These are phyloP conservation scores for Cephus rjabovi DNA, from an alignment of 2,888 invertebrate species.

Conservation along the genomic window DNA sequence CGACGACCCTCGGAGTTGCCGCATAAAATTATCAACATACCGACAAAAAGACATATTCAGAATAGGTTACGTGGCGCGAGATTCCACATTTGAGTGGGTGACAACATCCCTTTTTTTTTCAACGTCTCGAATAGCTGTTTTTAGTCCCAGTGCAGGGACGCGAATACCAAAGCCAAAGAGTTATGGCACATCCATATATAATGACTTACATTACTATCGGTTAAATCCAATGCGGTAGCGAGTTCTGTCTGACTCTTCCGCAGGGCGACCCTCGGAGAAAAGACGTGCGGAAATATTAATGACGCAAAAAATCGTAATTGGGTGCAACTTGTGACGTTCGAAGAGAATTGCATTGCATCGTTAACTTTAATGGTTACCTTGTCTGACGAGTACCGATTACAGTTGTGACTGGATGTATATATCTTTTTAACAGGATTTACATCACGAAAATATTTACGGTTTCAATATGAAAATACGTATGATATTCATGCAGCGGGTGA, in stretches of 20 bases:
- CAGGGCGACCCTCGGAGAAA: background rate
- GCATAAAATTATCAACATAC: conserved; percentile 16
- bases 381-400: background rate
- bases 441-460: background rate
- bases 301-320: background rate
- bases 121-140: background rate
- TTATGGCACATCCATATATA: background rate
- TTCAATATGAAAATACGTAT: background rate
- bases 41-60: background rate
- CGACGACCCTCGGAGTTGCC: conserved; percentile 13
- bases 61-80: background rate
- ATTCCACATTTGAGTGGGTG: background rate
- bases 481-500: background rate
- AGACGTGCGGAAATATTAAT: background rate
- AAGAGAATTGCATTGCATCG: background rate
- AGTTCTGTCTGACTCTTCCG: background rate
- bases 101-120: background rate
- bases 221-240: background rate
- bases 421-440: background rate
- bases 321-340: background rate
- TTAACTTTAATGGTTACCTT: background rate
- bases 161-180: background rate
- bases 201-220: background rate
- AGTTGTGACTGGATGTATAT: background rate
- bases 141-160: background rate